phyloP scores from a whole-genome alignment of 2,888 invertebrate species.

The Zygaena filipendulae region DNA sequence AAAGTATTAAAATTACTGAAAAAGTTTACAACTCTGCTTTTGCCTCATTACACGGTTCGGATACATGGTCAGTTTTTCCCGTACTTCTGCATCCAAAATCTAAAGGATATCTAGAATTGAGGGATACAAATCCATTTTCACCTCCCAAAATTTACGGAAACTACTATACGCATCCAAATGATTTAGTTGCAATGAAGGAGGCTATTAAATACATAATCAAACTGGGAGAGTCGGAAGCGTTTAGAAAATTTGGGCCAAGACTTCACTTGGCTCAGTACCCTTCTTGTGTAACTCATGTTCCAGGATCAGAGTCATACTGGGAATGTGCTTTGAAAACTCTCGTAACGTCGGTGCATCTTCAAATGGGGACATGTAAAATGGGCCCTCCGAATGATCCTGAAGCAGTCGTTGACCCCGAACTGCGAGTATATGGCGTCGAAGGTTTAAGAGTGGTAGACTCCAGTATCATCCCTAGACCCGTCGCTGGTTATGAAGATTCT shows the following conservation, averaged over 20 bases:
- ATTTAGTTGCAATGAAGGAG: slow-evolving; percentile 68
- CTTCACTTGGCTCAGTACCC: slow-evolving; percentile 63
- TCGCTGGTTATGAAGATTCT: slow-evolving; percentile 73
- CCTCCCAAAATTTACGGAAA: slow-evolving; percentile 83
- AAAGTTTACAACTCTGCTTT: slow-evolving; percentile 68
- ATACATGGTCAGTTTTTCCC: slow-evolving; percentile 73
- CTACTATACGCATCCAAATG: slow-evolving; percentile 76
- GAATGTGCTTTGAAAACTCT: slow-evolving; percentile 72
- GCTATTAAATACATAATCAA: slow-evolving; percentile 71
- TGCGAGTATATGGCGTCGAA: slow-evolving; percentile 72
- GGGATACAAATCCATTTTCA: slow-evolving; percentile 78
- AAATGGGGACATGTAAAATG: slow-evolving; percentile 77
- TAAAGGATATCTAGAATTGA: slow-evolving; percentile 75
- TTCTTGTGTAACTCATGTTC: slow-evolving; percentile 53
- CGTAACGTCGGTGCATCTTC: slow-evolving; percentile 69
- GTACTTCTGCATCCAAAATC: slow-evolving; percentile 81
- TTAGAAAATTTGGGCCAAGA: slow-evolving; percentile 65
- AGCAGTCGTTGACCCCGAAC: slow-evolving; percentile 73
- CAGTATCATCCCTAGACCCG: slow-evolving; percentile 74
- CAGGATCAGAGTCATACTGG: slow-evolving; percentile 75
- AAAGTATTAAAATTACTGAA: slow-evolving; percentile 67
- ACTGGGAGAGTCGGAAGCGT: slow-evolving; percentile 68
- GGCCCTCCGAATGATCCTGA: slow-evolving; percentile 70
- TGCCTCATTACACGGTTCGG: slow-evolving; percentile 60
- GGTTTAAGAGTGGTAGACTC: slow-evolving; percentile 74